Evolutionary conservation across 2,797 vertebrate species (phyloP).

Genomic region (Oreortyx pictus): DNA sequence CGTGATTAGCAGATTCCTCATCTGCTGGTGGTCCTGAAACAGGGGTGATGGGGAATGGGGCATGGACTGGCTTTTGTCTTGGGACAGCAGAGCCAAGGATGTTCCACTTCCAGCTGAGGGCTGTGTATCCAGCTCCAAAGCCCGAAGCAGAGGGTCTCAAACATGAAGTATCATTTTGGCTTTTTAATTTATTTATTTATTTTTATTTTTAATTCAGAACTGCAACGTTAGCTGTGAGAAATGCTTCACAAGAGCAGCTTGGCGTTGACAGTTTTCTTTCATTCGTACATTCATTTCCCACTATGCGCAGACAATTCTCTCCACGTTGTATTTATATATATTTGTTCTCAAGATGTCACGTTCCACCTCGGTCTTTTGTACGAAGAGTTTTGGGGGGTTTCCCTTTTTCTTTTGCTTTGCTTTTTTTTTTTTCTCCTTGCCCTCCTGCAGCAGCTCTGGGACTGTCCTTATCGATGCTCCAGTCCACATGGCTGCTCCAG

Average conservation of each 20-base stretch:
- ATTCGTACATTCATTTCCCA: neutral
- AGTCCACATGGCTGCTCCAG: neutral
- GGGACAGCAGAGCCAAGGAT: neutral
- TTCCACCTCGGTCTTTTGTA: neutral
- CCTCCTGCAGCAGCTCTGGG: neutral
- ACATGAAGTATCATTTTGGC: neutral
- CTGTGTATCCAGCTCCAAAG: fast-evolving
- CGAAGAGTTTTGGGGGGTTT: neutral
- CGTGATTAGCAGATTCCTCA: constrained; percentile 59
- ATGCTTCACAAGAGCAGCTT: neutral
- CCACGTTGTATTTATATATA: neutral
- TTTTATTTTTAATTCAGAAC: neutral
- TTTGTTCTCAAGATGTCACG: neutral
- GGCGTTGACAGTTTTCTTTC: neutral
- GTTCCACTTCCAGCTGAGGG: neutral
- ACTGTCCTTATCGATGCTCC: neutral
- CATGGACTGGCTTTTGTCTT: neutral
- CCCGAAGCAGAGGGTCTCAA: neutral
- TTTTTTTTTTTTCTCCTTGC: neutral
- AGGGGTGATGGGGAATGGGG: constrained; percentile 16
- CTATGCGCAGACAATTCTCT: neutral
- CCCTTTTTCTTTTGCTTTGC: fast-evolving
- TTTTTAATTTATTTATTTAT: too few relatives aligned
- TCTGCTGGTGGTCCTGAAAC: constrained; percentile 58
- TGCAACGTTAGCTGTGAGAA: neutral